Conservation (phyloP, 2,113 vertebrate genomes). For the Notarius quadriscutis region DNA sequence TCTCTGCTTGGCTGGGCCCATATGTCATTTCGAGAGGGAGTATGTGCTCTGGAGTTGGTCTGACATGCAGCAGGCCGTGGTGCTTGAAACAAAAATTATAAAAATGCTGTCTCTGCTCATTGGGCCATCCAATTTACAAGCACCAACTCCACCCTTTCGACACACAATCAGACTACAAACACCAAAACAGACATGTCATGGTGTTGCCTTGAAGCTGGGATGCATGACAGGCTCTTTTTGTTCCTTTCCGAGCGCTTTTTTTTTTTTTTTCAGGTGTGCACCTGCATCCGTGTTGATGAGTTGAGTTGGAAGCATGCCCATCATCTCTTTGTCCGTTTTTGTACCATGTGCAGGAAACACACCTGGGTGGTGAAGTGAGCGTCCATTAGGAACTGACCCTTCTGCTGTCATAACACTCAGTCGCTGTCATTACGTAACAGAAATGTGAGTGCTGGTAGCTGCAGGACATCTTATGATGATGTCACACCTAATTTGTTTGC, state of each 20-base stretch:
- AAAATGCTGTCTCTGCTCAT: constrained; percentile 82
- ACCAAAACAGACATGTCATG: neutral
- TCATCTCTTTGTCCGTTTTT: neutral
- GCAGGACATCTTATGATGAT: neutral
- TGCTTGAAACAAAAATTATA: constrained; percentile 79
- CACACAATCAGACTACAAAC: constrained; percentile 23
- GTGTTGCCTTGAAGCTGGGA: neutral
- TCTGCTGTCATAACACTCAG: neutral
- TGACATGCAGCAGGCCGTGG: constrained; percentile 73
- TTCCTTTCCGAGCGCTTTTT: neutral
- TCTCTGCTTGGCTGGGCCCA: constrained; percentile 85
- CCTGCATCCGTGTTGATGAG: neutral
- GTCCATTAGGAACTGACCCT: constrained; percentile 14
- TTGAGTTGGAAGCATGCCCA: neutral
- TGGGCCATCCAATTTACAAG: constrained; percentile 79
- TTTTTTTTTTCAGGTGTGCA: neutral
- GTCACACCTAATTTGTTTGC: neutral
- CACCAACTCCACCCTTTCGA: constrained; percentile 40
- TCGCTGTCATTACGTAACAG: constrained; percentile 13
- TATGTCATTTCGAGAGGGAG: constrained; percentile 87
- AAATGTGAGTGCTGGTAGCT: neutral
- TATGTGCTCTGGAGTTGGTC: constrained; percentile 74
- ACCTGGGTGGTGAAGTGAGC: constrained; percentile 23
- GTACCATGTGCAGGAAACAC: constrained; percentile 13
- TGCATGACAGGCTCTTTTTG: neutral